These are phyloP conservation scores for Plectropomus leopardus DNA, from an alignment of 2,113 vertebrate genomes.

Conservation along the genomic window DNA sequence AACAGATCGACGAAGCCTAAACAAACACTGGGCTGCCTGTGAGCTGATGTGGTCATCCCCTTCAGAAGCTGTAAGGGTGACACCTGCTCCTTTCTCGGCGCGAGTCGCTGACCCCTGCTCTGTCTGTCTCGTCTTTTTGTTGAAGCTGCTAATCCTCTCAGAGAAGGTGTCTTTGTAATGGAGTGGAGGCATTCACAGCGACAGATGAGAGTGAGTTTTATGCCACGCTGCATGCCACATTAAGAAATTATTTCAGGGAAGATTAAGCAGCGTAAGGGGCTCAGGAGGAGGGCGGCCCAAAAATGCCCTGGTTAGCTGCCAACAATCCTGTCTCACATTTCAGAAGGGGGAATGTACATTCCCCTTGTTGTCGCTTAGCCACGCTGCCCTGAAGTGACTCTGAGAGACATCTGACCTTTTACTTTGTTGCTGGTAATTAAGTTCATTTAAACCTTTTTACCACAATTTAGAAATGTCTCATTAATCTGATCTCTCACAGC, in stretches of 20 bases:
- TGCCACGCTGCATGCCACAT: slow-evolving; percentile 70
- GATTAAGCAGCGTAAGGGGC: slow-evolving; percentile 67
- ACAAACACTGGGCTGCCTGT: slow-evolving; percentile 63
- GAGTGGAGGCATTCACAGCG: slow-evolving; percentile 56
- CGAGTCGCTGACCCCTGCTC: slow-evolving; percentile 57
- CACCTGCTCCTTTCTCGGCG: slow-evolving; percentile 61
- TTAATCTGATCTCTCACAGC: slow-evolving; percentile 57
- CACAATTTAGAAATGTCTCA: slow-evolving; percentile 27
- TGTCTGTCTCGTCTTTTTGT: slow-evolving; percentile 48
- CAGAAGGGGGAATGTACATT: slow-evolving; percentile 50
- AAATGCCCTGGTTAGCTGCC: slow-evolving; percentile 72
- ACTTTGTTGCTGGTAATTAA: slow-evolving; percentile 46
- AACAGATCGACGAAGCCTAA: slow-evolving; percentile 62
- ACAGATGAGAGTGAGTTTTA: slow-evolving; percentile 67
- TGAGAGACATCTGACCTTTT: slow-evolving; percentile 58
- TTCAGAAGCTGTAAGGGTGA: slow-evolving; percentile 53
- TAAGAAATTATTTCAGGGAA: slow-evolving; percentile 76
- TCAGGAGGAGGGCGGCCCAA: slow-evolving; percentile 41
- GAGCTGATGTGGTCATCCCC: slow-evolving; percentile 52
- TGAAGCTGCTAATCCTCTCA: slow-evolving; percentile 66
- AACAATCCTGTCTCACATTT: slow-evolving; percentile 63
- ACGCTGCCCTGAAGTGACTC: slow-evolving; percentile 50
- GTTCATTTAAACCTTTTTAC: slow-evolving; percentile 38
- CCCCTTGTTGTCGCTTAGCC: slow-evolving; percentile 51
- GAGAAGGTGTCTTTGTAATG: slow-evolving; percentile 72